Percentiles rank a stretch among this genome's conserved stretches.
Evolutionary conservation across 1,140 invertebrate species (phyloP).

Genomic region (Campodea augens): DNA sequence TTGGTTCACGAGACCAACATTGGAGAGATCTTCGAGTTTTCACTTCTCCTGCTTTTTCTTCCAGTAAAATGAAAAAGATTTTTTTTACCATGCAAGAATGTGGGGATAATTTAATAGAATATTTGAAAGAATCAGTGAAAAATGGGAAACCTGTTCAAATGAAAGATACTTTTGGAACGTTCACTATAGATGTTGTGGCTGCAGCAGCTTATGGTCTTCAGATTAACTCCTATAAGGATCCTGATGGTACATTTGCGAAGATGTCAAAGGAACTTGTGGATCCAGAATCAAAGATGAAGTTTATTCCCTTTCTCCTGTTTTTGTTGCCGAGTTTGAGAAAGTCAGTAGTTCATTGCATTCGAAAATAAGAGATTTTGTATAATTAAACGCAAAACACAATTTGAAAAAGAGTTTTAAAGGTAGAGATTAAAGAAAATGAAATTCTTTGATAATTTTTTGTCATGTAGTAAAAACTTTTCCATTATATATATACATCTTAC

Average conservation of each 20-base stretch:
- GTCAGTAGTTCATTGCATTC: too few species aligned
- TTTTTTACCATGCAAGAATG: conserved; percentile 1
- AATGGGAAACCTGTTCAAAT: not conserved
- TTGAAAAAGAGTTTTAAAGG: too few species aligned
- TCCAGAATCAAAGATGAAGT: not conserved
- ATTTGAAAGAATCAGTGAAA: not conserved
- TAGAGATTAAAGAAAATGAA: too few species aligned
- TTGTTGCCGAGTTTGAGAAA: too few species aligned
- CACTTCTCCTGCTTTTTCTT: conserved; percentile 6
- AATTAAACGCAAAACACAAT: too few species aligned
- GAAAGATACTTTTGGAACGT: not conserved
- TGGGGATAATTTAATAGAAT: not conserved
- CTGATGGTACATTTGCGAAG: not conserved
- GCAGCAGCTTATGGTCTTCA: not conserved
- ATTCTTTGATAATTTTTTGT: too few species aligned
- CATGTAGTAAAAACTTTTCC: too few species aligned
- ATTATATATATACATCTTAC: too few species aligned
- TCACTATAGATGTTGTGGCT: not conserved
- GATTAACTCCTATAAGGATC: not conserved
- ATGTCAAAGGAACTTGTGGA: not conserved
- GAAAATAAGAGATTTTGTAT: too few species aligned
- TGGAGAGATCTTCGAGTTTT: conserved; percentile 8
- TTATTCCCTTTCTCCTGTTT: too few species aligned
- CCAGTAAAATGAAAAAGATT: conserved; percentile 9
- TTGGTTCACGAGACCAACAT: not conserved